Evolutionary conservation across 2,888 invertebrate species (phyloP).

Genomic region (Lasioglossum figueresi): DNA sequence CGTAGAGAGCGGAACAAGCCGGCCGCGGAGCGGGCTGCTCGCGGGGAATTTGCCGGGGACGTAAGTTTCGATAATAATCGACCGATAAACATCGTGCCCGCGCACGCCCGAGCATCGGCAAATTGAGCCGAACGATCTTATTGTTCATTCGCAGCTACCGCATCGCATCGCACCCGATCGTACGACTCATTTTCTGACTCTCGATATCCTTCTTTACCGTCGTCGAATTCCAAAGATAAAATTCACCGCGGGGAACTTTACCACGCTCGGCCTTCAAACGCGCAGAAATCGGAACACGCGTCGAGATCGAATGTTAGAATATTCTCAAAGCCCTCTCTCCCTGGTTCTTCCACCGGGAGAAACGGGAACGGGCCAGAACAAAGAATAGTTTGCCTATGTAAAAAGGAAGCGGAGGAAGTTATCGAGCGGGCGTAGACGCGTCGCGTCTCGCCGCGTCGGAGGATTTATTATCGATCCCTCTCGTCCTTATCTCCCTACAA

Average conservation of each 20-base stretch:
- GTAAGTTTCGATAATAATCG: conserved; percentile 40
- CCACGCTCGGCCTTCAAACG: conserved; percentile 25
- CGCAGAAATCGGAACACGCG: conserved; percentile 48
- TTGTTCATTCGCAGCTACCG: conserved; percentile 6
- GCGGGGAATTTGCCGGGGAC: background rate
- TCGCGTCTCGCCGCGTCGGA: conserved; percentile 48
- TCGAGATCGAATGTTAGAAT: conserved; percentile 48
- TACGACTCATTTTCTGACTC: background rate
- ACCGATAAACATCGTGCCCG: conserved; percentile 31
- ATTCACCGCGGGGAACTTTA: conserved; percentile 7
- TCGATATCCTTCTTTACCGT: background rate
- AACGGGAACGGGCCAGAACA: conserved; percentile 30
- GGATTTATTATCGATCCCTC: conserved; percentile 59
- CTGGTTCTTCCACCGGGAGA: conserved; percentile 20
- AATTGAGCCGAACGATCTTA: conserved; percentile 2
- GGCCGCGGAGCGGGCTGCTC: background rate
- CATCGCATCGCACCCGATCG: background rate
- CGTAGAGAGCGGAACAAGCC: conserved; percentile 36
- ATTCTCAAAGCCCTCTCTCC: conserved; percentile 41
- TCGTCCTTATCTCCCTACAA: conserved; percentile 49
- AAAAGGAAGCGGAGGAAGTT: conserved; percentile 51
- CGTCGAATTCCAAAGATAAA: conserved; percentile 15
- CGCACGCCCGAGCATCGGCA: conserved; percentile 2
- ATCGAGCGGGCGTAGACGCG: conserved; percentile 46
- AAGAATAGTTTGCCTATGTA: conserved; percentile 40